Evolutionary conservation across 2,113 vertebrate species (phyloP), one percentile per base, ranked within the genome.

Genomic region (Colius striatus): DNA sequence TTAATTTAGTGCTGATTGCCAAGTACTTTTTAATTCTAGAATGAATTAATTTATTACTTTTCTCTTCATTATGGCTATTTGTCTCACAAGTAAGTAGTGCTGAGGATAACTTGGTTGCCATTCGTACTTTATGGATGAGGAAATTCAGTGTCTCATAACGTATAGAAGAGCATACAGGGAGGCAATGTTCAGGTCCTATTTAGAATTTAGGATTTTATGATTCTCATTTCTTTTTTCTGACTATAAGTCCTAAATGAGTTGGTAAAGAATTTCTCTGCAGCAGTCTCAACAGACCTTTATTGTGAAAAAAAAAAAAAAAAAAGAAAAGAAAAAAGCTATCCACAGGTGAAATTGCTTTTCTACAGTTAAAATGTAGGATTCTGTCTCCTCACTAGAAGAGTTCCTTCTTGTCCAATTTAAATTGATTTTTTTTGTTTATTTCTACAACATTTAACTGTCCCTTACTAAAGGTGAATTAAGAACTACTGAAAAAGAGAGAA

Each of bases 1-100:
- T 91, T 77, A 84, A 68, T 87, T 93, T 90, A 92, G 41, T 86
- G 85, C 65, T 94, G 85, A 84, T 88, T 96, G 61, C 36, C 48
- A 83, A 82, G 55, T 45, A 66, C 75, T 92, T 91, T 92, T 88
- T 83, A 91, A 80, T 94, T 88, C 34, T 75, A 54, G 72, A 87
- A 77, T 6, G 7, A 38, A 90, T 15, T 71, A 2, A 0, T 53
- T 91, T 94, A 55, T 76, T 82, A 62, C 41, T 86, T 92, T 90
- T 68, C 55, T 81, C 60, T 77, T 90, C 92, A 38, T 93, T 95
- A 26, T 38, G 50, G 74, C 57, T 92, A 57, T 85, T 85, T 77
- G n/a, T 23, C 34, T 71, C 83, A 74, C 48, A 77, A 47, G 45
- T 77, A 89, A 90, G 62, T 74, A 78, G 85, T 62, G 38, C 55